Evolutionary conservation across 2,888 invertebrate species (phyloP).

Genomic region (Harpalus rubripes): DNA sequence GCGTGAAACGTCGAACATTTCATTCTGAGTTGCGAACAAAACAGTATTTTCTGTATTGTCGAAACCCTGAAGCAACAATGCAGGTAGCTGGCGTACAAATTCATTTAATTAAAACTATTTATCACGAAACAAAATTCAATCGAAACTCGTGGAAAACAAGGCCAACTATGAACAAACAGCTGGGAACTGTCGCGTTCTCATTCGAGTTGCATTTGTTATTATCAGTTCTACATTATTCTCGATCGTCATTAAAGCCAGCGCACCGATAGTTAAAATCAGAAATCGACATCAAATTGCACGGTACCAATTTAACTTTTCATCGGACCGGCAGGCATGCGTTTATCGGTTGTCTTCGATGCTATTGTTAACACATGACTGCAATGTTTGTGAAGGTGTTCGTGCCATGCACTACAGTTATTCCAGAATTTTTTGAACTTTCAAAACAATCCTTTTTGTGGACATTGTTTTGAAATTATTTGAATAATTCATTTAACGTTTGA

Average conservation of each 20-base stretch:
- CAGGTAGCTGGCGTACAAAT: constrained; percentile 32
- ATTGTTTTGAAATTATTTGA: constrained; percentile 3
- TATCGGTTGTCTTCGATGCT: constrained; percentile 29
- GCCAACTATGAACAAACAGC: constrained; percentile 60
- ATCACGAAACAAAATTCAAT: constrained; percentile 63
- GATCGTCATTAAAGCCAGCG: constrained; percentile 22
- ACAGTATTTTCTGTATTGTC: constrained; percentile 47
- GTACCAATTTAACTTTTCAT: constrained; percentile 62
- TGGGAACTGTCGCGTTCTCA: constrained; percentile 24
- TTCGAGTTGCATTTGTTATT: constrained; percentile 51
- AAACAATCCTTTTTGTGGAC: neutral
- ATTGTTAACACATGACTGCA: constrained; percentile 32
- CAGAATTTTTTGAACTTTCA: neutral
- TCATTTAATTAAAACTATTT: constrained; percentile 64
- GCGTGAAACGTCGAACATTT: constrained; percentile 32
- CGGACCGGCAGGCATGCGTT: constrained; percentile 24
- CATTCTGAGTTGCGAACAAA: neutral
- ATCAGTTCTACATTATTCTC: constrained; percentile 57
- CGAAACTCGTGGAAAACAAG: constrained; percentile 51
- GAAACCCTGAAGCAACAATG: constrained; percentile 10
- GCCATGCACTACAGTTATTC: neutral
- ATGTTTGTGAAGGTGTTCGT: neutral
- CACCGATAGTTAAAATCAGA: constrained; percentile 45
- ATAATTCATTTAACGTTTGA: neutral
- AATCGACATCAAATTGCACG: constrained; percentile 49